These are phyloP conservation scores for Cylas formicarius DNA, from an alignment of 1,140 invertebrate species.

Conservation along the genomic window DNA sequence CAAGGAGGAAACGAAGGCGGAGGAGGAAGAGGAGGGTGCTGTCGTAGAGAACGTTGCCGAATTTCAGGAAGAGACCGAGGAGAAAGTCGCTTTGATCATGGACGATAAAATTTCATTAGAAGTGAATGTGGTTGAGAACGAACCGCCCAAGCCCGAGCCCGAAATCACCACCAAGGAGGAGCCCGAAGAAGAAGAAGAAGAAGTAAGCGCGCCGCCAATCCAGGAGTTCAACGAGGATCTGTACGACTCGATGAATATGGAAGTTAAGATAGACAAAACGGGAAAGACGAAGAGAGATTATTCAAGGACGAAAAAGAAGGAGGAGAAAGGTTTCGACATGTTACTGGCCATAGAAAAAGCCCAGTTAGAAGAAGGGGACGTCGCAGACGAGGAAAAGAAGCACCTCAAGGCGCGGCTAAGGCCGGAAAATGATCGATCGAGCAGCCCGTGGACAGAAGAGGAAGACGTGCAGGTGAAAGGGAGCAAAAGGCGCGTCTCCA, in stretches of 20 bases:
- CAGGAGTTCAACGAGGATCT: conserved; percentile 32
- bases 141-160: not conserved
- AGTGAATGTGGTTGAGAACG: conserved; percentile 7
- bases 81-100: no score
- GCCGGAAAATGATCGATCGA: conserved; percentile 41
- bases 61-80: not conserved
- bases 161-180: not conserved
- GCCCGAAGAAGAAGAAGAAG: conserved; percentile 3
- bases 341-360: conserved; percentile 39
- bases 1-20: conserved; percentile 15
- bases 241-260: conserved; percentile 52
- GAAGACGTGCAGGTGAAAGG: conserved; percentile 41
- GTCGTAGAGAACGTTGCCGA: not conserved
- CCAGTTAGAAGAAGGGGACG: conserved; percentile 37
- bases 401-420: conserved; percentile 23
- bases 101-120: conserved; percentile 1
- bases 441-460: conserved; percentile 49
- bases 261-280: conserved; percentile 47
- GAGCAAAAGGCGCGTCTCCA: conserved; percentile 42
- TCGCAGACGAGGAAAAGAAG: conserved; percentile 34
- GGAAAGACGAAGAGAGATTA: conserved; percentile 43
- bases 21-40: not conserved
- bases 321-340: conserved; percentile 40
- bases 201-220: not conserved
- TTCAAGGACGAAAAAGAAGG: conserved; percentile 43